Evolutionary conservation across 2,888 invertebrate genomes (phyloP).

Genomic region (Metopia argyrocephala): DNA sequence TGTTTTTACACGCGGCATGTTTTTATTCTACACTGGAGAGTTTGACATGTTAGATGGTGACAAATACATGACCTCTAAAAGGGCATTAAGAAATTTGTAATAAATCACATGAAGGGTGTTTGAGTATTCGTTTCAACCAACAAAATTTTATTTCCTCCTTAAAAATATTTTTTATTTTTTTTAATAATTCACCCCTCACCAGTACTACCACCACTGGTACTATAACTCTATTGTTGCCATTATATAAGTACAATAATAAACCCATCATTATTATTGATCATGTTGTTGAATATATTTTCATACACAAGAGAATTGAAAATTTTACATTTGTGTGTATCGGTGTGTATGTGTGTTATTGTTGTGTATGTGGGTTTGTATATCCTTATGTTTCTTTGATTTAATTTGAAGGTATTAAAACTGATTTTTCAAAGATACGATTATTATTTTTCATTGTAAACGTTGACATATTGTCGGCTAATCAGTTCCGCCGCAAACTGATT

Average conservation of each 20-base stretch:
- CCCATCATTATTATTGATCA: slow-evolving; percentile 33
- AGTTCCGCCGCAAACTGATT: slow-evolving; percentile 76
- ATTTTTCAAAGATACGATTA: slow-evolving; percentile 55
- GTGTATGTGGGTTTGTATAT: slow-evolving; percentile 24
- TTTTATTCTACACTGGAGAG: no score
- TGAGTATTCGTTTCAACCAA: background rate
- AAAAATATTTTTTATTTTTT: slow-evolving; percentile 14
- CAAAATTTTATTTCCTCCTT: background rate
- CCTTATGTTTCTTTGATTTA: slow-evolving; percentile 43
- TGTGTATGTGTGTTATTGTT: slow-evolving; percentile 13
- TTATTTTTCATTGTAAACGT: slow-evolving; percentile 65
- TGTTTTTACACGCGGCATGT: no score
- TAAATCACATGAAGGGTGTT: background rate
- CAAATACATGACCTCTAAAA: no score
- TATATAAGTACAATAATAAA: slow-evolving; percentile 20
- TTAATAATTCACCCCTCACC: no score
- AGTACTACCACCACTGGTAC: no score
- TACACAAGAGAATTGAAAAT: slow-evolving; percentile 40
- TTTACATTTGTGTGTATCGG: background rate
- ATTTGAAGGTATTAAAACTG: slow-evolving; percentile 52
- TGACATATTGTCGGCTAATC: slow-evolving; percentile 78
- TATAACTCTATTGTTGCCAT: slow-evolving; percentile 36
- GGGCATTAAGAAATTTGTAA: no score
- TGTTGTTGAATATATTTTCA: slow-evolving; percentile 18
- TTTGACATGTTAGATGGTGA: no score